Base-by-base conservation (phyloP, 2,113 vertebrate species). In the Paracanthobrama guichenoti region DNA sequence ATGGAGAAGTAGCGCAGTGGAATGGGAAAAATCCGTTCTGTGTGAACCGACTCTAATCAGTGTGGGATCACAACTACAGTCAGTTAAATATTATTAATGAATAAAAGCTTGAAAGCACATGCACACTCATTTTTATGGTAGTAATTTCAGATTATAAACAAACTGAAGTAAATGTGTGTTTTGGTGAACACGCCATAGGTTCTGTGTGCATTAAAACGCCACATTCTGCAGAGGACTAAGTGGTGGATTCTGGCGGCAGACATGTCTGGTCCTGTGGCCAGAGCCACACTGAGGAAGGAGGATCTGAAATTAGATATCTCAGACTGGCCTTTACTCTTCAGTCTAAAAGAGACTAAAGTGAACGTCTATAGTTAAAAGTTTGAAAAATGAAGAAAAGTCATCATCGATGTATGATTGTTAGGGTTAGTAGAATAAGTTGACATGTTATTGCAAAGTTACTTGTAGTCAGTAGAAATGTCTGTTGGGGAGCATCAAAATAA, bases 181-280 rank as follows among this genome's bases (percentile, higher is more conserved):
- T 42, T 44, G 78, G 67, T 73, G 50, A 85, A 24, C 31, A 48
- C 62, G 46, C 18, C 46, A 59, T 64, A 31, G 46, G 60, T 24
- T 59, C 60, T 66, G 72, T 66, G 35, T 26, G 7, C 28, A 79
- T 66, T 85, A 22, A 75, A 80, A 42, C 46, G 64, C 28, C 24
- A 59, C 67, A 39, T 82, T 85, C 78, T 72, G 79, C 76, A 88
- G 83, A 84, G 81, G 79, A 81, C 67, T 78, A 75, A 78, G 79
- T 79, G 73, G 48, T 88, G 84, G 39, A 87, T 89, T 53, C 44
- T 85, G 55, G 76, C 46, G 39, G 9, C 82, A 90, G 90, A 90
- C 94, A 92, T 93, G 94, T 93, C 93, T 93, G 90, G 90, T 94
- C 94, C 92, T 94, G 94, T 91, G 88, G 88, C 80, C 89, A 91